phyloP scores from a whole-genome alignment of 2,888 invertebrate species.

The Hirtodrosophila confusa region DNA sequence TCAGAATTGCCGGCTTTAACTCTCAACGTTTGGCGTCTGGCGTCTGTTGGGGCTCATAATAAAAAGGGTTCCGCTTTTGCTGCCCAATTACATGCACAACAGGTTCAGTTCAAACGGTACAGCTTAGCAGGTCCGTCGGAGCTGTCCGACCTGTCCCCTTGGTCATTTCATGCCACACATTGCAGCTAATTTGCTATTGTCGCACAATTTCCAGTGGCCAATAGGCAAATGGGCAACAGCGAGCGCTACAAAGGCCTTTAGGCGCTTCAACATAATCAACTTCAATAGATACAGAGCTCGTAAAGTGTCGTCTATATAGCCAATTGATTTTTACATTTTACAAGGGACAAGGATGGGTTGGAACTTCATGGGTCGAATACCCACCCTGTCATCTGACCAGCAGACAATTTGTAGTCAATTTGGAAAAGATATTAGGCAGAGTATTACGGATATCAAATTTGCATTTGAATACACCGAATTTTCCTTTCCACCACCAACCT shows the following conservation, averaged over 20 bases:
- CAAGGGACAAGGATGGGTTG: slow-evolving; percentile 27
- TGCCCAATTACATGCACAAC: slow-evolving; percentile 73
- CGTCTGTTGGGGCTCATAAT: slow-evolving; percentile 20
- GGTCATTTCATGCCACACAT: slow-evolving; percentile 39
- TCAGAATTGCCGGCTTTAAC: slow-evolving; percentile 54
- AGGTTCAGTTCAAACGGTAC: slow-evolving; percentile 69
- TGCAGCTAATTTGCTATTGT: slow-evolving; percentile 77
- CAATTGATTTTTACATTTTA: slow-evolving; percentile 53
- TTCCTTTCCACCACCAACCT: too few species aligned
- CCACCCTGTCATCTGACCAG: slow-evolving; percentile 15
- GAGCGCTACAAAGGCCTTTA: slow-evolving; percentile 23
- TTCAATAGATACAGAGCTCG: slow-evolving; percentile 54
- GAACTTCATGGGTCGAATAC: slow-evolving; percentile 35
- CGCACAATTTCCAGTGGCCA: slow-evolving; percentile 69
- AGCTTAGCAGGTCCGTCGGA: slow-evolving; percentile 25
- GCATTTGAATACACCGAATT: too few species aligned
- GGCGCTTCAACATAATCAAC: slow-evolving; percentile 59
- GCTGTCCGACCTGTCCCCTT: slow-evolving; percentile 3
- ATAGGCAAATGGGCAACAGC: slow-evolving; percentile 37
- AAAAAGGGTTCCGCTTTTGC: slow-evolving; percentile 68
- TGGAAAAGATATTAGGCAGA: slow-evolving; percentile 6
- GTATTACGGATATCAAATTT: not conserved
- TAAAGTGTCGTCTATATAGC: slow-evolving; percentile 61
- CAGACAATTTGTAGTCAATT: slow-evolving; percentile 27
- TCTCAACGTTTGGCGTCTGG: slow-evolving; percentile 41